Evolutionary conservation across 2,888 invertebrate genomes (phyloP), one percentile per base, ranked within the genome.

Genomic region (Tanytarsus gracilentus): DNA sequence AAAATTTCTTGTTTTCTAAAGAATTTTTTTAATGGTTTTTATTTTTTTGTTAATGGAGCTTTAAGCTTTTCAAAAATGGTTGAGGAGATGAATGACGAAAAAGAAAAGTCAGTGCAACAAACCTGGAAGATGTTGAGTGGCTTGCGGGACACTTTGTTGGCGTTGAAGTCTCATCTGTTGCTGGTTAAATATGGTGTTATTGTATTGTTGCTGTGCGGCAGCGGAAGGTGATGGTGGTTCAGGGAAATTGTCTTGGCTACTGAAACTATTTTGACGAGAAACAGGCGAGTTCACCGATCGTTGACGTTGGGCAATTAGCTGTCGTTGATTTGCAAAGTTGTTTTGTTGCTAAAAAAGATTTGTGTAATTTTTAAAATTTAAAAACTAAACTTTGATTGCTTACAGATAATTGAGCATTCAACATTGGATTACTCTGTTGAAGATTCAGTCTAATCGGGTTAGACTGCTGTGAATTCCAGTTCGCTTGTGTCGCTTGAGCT

Each of bases 361-460:
- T n/a, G n/a, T n/a, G n/a, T n/a, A n/a, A n/a, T n/a, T n/a, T 11
- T 26, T 55, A 1, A 26, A 39, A 16, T 23, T 33, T 23, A 16
- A 16, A 39, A 39, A 39, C 4, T n/a, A 11, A 14, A 33, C 14
- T 33, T 33, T 33, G 33, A 16, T 14, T 63, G 79, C 81, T 80
- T 75, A 88, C 88, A 70, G 85, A 85, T 67, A 89, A 77, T 74
- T 89, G 89, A 66, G 88, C 86, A 75, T 85, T 88, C 68, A 93
- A 79, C 90, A 93, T 90, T 27, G 92, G 89, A 76, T 92, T 90
- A 73, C 91, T 85, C 66, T 79, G 84, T 68, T 86, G 85, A 62
- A 84, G 77, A 61, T 81, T 80, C 66, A 86, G 49, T 63, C 70
- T 62, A 60, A 65, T 61, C 65, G 67, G 63, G n/a, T 53, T 62